These are phyloP conservation scores for Cephalopterus ornatus DNA, from an alignment of 2,113 vertebrate species.

Conservation along the genomic window DNA sequence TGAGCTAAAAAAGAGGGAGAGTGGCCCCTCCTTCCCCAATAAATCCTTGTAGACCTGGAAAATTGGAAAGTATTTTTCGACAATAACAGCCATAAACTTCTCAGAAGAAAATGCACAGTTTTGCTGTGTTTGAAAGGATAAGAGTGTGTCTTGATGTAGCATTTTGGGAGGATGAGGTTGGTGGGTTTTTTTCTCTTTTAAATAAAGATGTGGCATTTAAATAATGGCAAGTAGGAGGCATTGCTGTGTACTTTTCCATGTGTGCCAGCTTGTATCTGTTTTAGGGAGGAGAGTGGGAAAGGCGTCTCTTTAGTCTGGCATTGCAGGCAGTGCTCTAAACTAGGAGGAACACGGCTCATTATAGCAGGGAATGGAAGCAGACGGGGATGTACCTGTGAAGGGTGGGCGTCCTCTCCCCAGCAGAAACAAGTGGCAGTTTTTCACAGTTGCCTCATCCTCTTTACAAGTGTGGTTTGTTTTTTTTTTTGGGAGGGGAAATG, in stretches of 20 bases:
- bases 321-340: not conserved
- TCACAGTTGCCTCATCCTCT: not conserved
- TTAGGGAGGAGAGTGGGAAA: not conserved
- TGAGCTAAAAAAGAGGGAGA: not conserved
- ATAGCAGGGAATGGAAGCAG: not conserved
- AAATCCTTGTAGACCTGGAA: not conserved
- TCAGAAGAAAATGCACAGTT: not conserved
- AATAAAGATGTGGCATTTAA: not conserved
- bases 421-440: not conserved
- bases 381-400: not conserved
- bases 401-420: not conserved
- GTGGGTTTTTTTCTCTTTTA: not conserved
- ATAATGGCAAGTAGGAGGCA: not conserved
- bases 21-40: not conserved
- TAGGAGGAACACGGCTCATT: not conserved
- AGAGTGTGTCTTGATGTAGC: not conserved
- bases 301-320: not conserved
- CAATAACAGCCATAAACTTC: not conserved
- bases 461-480: not conserved
- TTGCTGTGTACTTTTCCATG: not conserved
- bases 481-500: not conserved
- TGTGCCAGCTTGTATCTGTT: not conserved
- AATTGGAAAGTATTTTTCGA: not conserved
- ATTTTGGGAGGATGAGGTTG: not conserved
- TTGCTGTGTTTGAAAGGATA: not conserved